A percentile compares a stretch with the other conserved stretches of the same genome.
These are phyloP conservation scores for Pristionchus arcanus DNA, from an alignment of 2,888 invertebrate species.

Conservation along the genomic window DNA sequence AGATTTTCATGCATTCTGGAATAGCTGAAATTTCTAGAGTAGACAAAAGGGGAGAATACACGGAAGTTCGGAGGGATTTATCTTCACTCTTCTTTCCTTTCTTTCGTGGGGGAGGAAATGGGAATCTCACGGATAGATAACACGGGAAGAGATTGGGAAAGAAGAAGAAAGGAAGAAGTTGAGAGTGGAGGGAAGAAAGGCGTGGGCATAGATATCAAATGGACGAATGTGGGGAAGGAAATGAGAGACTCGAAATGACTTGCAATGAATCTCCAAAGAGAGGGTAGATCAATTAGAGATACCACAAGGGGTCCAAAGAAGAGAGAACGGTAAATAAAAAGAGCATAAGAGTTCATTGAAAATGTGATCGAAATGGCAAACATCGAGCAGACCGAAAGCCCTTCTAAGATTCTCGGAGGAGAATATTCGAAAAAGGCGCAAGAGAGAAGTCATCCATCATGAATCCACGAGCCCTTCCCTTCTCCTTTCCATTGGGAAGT, in stretches of 20 bases:
- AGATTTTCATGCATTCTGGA: background rate
- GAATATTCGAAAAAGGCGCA: background rate
- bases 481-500: background rate
- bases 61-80: slow-evolving; percentile 4
- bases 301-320: background rate
- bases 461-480: background rate
- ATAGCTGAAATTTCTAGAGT: background rate
- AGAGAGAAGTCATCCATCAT: slow-evolving; percentile 3
- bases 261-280: background rate
- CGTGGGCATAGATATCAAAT: slow-evolving; percentile 24
- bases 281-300: slow-evolving; percentile 35
- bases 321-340: background rate
- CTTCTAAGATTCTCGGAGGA: slow-evolving; percentile 1
- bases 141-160: background rate
- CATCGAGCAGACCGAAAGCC: background rate
- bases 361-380: background rate
- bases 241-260: background rate
- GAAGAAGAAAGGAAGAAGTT: slow-evolving; percentile 5
- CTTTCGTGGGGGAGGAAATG: slow-evolving; percentile 26
- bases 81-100: slow-evolving; percentile 18
- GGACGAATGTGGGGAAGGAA: background rate
- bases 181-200: slow-evolving; percentile 4
- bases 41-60: background rate
- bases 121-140: slow-evolving; percentile 43
- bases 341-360: background rate